Base-by-base conservation (phyloP, 2,888 invertebrate genomes). In the Latrodectus hesperus region DNA sequence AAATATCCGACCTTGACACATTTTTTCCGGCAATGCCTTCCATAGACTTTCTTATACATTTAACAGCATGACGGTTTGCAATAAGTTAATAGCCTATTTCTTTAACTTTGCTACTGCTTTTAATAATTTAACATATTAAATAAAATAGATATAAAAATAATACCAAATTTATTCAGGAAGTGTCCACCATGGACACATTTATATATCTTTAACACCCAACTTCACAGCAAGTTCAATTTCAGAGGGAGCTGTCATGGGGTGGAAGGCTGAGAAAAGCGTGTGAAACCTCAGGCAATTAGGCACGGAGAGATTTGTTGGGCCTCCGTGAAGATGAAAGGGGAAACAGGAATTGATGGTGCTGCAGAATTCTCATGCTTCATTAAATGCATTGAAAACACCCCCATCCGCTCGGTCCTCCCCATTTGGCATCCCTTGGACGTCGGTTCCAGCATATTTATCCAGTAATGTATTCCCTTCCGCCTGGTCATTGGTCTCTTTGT, bases 341-440 rank as follows among this genome's bases (percentile, higher is more conserved):
- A 16, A 55, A 16, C 17, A 49, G 22, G 51, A 67, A 71, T 11
- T 70, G 71, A 22, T 17, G 55, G 55, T n/a, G 76, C 49, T 75
- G 64, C 75, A 68, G 71, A 53, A 55, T 22, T 38, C 16, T 11
- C 70, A 65, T 71, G 84, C 84, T 84, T 84, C 77, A 84, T 84
- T 84, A 84, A 78, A 68, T 53, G 53, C 67, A 81, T 81, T 81
- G 74, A 81, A 74, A 74, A 67, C 72, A 60, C n/a, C n/a, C 65
- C 68, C 68, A 78, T 78, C 52, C 17, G 26, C 22, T 22, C 55
- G 22, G 14, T 60, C 75, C 68, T 60, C 75, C 60, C 60, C n/a
- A 38, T 38, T 38, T 38, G 38, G 38, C 78, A 51, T 17, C 49
- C 51, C 75, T 14, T 60, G 60, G 60, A 60, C 60, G 60, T 75